Conservation (phyloP, 2,888 invertebrate genomes). For the Furcula furcula region DNA sequence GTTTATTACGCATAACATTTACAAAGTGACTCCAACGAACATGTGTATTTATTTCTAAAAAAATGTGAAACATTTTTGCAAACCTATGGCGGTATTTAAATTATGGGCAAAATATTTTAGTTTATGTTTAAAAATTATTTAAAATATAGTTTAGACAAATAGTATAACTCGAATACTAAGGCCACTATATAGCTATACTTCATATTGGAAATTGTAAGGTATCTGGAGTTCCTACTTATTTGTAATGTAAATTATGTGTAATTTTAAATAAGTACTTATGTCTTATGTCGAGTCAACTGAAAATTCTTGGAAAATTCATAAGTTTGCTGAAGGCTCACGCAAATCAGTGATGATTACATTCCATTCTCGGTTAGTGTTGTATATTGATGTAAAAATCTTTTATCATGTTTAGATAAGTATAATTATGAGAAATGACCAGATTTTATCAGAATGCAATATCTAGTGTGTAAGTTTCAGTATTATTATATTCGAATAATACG, state of each 20-base stretch:
- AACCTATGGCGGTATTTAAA: slow-evolving; percentile 9
- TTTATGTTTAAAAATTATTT: slow-evolving; percentile 32
- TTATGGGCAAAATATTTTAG: slow-evolving; percentile 26
- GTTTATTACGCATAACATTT: too few species aligned
- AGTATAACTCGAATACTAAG: slow-evolving; percentile 68
- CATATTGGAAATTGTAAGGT: slow-evolving; percentile 48
- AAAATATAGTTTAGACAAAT: slow-evolving; percentile 38
- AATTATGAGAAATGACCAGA: slow-evolving; percentile 75
- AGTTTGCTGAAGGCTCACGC: slow-evolving; percentile 2
- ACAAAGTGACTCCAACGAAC: too few species aligned
- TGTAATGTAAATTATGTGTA: slow-evolving; percentile 44
- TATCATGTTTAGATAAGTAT: slow-evolving; percentile 54
- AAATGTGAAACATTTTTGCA: too few species aligned
- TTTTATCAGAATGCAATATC: slow-evolving; percentile 81
- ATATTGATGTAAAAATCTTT: slow-evolving; percentile 70
- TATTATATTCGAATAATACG: slow-evolving; percentile 71
- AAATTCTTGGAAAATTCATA: slow-evolving; percentile 13
- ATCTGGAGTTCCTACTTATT: slow-evolving; percentile 72
- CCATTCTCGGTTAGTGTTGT: slow-evolving; percentile 54
- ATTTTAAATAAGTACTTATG: too few species aligned
- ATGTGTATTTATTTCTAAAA: too few species aligned
- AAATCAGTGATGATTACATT: slow-evolving; percentile 50
- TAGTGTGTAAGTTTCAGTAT: slow-evolving; percentile 76
- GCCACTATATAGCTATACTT: slow-evolving; percentile 30
- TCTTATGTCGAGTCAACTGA: slow-evolving; percentile 16